A percentile compares a stretch with the other conserved stretches of the same genome.
Conservation (phyloP, 2,797 vertebrate species). For the Melopsittacus undulatus region DNA sequence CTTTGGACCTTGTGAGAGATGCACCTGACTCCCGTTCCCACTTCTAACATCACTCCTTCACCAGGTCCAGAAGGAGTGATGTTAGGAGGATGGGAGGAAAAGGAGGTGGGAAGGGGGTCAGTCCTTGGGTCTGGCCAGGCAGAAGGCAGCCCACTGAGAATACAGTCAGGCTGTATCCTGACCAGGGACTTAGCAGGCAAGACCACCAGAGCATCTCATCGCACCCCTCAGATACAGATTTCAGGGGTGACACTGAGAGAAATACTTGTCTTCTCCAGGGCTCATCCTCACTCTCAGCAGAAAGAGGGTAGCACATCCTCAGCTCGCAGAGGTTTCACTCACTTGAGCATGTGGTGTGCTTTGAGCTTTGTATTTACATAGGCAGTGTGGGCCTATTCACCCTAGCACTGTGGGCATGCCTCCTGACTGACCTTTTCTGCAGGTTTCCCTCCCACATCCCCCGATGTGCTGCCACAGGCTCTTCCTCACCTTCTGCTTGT, state of each 20-base stretch:
- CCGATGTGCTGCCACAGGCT: background rate
- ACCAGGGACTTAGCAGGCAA: background rate
- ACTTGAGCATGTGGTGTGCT: rapidly evolving
- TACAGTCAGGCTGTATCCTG: background rate
- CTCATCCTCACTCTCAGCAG: background rate
- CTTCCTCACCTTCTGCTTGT: background rate
- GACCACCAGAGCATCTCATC: rapidly evolving
- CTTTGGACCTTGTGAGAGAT: background rate
- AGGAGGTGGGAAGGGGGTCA: background rate
- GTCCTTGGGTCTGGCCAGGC: background rate
- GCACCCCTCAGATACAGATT: background rate
- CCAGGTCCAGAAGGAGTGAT: background rate
- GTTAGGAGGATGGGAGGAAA: background rate
- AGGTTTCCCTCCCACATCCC: background rate
- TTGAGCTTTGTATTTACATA: background rate
- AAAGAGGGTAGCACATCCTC: background rate
- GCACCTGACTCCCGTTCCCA: background rate
- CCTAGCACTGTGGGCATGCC: background rate
- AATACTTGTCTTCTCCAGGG: background rate
- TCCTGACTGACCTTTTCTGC: background rate
- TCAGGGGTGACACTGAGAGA: background rate
- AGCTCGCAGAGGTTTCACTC: background rate
- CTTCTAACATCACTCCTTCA: background rate
- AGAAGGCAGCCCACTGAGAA: background rate
- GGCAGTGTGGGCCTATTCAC: background rate